These are phyloP conservation scores for Sebastes kiyomatsui DNA, from an alignment of 2,797 vertebrate genomes.

Conservation along the genomic window DNA sequence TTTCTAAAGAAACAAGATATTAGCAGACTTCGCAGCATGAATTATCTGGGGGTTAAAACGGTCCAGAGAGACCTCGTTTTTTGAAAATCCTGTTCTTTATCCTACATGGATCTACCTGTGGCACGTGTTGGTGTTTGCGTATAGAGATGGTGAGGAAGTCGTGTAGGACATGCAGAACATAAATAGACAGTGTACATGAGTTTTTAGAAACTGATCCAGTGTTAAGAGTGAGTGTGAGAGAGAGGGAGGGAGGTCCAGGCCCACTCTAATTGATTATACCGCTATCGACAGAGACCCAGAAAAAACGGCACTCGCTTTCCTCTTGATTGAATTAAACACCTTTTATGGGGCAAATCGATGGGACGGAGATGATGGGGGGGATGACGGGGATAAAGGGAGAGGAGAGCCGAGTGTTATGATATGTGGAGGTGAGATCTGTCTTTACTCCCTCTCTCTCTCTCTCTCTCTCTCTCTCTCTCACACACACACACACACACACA, in stretches of 20 bases:
- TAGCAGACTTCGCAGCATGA: not conserved
- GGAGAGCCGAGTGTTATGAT: constrained; percentile 78
- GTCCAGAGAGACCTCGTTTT: not conserved
- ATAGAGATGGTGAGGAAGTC: constrained; percentile 25
- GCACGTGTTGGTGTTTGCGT: not conserved
- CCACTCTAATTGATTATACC: constrained; percentile 95
- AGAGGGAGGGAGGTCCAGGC: constrained; percentile 44
- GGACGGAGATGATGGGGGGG: constrained; percentile 83
- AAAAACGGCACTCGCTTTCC: constrained; percentile 97
- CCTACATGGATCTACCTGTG: not conserved
- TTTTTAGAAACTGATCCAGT: constrained; percentile 46
- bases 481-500: constrained; percentile 9
- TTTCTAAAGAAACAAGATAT: not conserved
- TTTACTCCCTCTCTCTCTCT: constrained; percentile 66
- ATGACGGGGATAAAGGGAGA: constrained; percentile 43
- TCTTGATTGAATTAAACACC: constrained; percentile 98
- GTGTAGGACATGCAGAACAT: not conserved
- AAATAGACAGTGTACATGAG: constrained; percentile 34
- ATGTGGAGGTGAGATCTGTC: constrained; percentile 89
- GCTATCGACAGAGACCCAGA: constrained; percentile 92
- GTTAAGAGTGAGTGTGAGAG: constrained; percentile 14
- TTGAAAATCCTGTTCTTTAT: not conserved
- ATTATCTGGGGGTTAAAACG: not conserved
- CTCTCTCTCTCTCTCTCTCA: not conserved
- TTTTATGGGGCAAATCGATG: constrained; percentile 96